phyloP scores from a whole-genome alignment of 2,888 invertebrate species.

The Trachelus stipa region DNA sequence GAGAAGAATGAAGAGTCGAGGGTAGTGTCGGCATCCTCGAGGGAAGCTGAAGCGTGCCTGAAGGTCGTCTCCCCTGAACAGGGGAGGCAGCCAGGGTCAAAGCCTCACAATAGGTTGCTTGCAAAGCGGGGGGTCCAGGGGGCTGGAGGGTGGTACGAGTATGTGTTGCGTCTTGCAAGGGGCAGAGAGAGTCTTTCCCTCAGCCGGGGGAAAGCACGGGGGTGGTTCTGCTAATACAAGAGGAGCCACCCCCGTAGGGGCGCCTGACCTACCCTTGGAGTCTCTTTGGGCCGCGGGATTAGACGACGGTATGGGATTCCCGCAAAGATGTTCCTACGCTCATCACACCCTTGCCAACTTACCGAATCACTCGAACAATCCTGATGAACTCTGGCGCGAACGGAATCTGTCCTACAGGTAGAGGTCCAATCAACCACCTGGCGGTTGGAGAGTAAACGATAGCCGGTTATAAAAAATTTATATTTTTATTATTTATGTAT shows the following conservation, averaged over 20 bases:
- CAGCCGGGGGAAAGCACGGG: constrained; percentile 50
- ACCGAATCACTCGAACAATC: constrained; percentile 40
- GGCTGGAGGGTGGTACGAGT: constrained; percentile 47
- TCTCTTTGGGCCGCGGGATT: constrained; percentile 65
- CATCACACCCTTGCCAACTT: constrained; percentile 43
- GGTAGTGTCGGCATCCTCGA: constrained; percentile 5
- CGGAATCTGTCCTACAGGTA: constrained; percentile 52
- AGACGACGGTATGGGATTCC: constrained; percentile 63
- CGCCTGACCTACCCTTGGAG: constrained; percentile 58
- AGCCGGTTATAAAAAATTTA: neutral
- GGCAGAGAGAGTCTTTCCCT: constrained; percentile 60
- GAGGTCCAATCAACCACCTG: neutral
- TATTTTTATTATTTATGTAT: neutral
- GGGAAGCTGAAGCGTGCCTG: constrained; percentile 17
- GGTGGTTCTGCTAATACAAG: constrained; percentile 12
- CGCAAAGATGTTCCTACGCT: constrained; percentile 57
- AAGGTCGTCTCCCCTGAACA: constrained; percentile 44
- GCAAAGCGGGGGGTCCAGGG: constrained; percentile 58
- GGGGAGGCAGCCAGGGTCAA: constrained; percentile 48
- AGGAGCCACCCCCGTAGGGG: constrained; percentile 29
- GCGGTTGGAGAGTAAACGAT: neutral
- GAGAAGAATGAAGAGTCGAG: constrained; percentile 37
- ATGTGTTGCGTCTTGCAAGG: constrained; percentile 63
- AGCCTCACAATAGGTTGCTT: constrained; percentile 63
- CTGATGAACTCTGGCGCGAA: constrained; percentile 55